Conservation (phyloP, 2,888 invertebrate species). For the Cheilosia scutellata region DNA sequence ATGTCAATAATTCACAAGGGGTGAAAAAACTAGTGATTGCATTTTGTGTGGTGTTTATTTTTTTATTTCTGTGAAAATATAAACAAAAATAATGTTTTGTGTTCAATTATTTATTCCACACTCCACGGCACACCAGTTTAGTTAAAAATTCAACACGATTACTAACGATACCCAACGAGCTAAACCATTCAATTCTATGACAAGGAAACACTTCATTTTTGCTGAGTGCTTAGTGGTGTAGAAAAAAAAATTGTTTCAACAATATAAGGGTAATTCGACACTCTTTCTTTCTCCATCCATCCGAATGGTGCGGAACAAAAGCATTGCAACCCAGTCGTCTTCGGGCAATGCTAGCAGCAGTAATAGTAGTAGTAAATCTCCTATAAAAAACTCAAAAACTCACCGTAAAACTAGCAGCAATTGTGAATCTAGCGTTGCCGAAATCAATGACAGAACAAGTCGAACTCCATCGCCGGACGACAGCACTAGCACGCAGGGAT, state of each 20-base stretch:
- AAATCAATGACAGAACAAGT: conserved; percentile 80
- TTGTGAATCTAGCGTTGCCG: conserved; percentile 80
- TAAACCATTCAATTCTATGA: conserved; percentile 43
- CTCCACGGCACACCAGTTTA: conserved; percentile 18
- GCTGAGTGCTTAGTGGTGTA: conserved; percentile 50
- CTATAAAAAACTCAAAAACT: conserved; percentile 80
- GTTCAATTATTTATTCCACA: conserved; percentile 25
- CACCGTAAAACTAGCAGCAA: conserved; percentile 83
- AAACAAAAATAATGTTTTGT: conserved; percentile 70
- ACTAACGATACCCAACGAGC: neutral
- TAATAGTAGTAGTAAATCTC: conserved; percentile 81
- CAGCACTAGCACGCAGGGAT: conserved; percentile 84
- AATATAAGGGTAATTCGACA: conserved; percentile 69
- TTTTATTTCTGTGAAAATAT: conserved; percentile 66
- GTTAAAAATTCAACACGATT: conserved; percentile 34
- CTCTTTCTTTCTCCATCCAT: conserved; percentile 54
- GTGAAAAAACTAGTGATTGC: conserved; percentile 68
- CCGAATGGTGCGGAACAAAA: conserved; percentile 84
- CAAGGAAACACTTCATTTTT: conserved; percentile 60
- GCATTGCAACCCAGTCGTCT: conserved; percentile 81
- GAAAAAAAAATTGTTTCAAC: conserved; percentile 37
- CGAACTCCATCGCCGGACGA: conserved; percentile 72
- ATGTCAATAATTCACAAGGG: conserved; percentile 70
- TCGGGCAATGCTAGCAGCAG: conserved; percentile 81
- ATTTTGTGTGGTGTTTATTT: conserved; percentile 57